Evolutionary conservation across 2,888 invertebrate genomes (phyloP), one percentile per base, ranked within the genome.

Genomic region (Parnassius glacialis): DNA sequence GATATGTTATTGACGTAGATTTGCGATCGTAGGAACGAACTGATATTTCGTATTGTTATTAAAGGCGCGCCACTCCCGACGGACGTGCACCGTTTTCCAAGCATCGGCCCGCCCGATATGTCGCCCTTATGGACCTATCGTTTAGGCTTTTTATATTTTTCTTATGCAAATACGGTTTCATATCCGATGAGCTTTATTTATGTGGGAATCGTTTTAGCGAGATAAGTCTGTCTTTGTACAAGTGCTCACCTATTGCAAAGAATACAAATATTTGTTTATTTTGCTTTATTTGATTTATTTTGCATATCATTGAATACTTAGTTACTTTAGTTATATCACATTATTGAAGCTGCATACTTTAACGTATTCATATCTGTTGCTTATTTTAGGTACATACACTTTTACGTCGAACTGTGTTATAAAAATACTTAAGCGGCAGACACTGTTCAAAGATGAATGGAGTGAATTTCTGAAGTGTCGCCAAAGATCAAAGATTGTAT

Each of bases 121-220:
- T 79, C 84, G 81, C 85, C 88, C 88, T 85, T 85, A 81, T 81
- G 85, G 83, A 84, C 87, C 86, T 85, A 87, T 87, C 89, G 88
- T 87, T 91, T 89, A 87, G 90, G 90, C 90, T 88, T 84, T 89
- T 91, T 90, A 89, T 90, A 90, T 90, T 89, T 90, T 90, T 89
- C 90, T 89, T 91, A 90, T 90, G 90, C 90, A 90, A 91, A 91
- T 91, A 87, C 87, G 68, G 82, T 85, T 90, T 90, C 87, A 91
- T 91, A 90, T 91, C 89, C 90, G 88, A 90, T 90, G 90, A 91
- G 90, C 90, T 91, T 91, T 91, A 91, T 90, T 91, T 91, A 91
- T 91, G 91, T 91, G 90, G 90, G 89, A 91, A 91, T 90, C 90
- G 90, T 88, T 91, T 88, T 89, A 83, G 86, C 88, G 81, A 90